These are phyloP conservation scores for Pristionchus maxplancki DNA, from an alignment of 2,888 invertebrate genomes.

Conservation along the genomic window DNA sequence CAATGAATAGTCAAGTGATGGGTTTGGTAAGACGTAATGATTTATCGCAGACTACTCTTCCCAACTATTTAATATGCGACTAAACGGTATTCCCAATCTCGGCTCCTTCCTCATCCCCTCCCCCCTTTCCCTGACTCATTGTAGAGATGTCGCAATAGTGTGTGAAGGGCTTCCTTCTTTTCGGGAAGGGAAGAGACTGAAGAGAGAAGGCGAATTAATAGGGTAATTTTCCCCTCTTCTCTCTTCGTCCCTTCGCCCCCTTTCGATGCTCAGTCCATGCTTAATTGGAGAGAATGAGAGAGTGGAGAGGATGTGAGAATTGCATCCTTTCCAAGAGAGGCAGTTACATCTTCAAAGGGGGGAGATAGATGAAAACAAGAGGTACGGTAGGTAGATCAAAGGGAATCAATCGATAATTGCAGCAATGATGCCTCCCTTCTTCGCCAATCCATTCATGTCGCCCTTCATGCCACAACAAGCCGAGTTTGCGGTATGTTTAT, in stretches of 20 bases:
- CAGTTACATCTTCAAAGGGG: neutral
- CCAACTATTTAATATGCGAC: too few species aligned
- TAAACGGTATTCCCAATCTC: too few species aligned
- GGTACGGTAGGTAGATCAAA: neutral
- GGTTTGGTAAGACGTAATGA: neutral
- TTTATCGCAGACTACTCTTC: too few species aligned
- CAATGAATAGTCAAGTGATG: neutral
- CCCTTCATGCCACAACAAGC: conserved; percentile 69
- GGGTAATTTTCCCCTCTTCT: conserved; percentile 22
- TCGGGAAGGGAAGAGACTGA: conserved; percentile 17
- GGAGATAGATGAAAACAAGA: too few species aligned
- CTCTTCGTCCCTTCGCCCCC: neutral
- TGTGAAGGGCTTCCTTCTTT: conserved; percentile 9
- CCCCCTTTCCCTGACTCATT: neutral
- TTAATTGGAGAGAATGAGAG: conserved; percentile 21
- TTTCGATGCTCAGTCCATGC: neutral
- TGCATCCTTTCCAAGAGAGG: neutral
- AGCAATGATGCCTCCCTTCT: conserved; percentile 65
- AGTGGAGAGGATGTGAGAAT: conserved; percentile 31
- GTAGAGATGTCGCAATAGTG: conserved; percentile 20
- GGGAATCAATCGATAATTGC: conserved; percentile 35
- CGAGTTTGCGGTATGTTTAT: neutral
- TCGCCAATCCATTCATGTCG: conserved; percentile 76
- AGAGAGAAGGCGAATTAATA: conserved; percentile 46
- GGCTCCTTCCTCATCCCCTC: neutral